phyloP scores from a whole-genome alignment of 2,888 invertebrate species.

The Nephrotoma flavescens region DNA sequence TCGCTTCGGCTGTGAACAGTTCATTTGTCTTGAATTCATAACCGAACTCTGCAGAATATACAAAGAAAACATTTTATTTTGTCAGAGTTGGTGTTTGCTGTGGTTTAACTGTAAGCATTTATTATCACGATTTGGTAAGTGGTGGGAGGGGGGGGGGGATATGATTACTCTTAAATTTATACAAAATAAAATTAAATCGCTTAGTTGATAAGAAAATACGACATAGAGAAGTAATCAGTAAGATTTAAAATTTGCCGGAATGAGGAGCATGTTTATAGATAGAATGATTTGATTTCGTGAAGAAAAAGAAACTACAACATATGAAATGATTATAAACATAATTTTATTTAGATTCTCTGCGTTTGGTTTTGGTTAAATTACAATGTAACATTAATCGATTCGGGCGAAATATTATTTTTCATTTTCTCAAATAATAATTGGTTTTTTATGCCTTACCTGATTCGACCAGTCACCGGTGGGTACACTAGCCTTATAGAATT shows the following conservation, averaged over 20 bases:
- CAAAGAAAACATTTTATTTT: conserved; percentile 4
- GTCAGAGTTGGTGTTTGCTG: neutral
- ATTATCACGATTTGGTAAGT: neutral
- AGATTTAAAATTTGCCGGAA: neutral
- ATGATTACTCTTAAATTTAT: conserved; percentile 7
- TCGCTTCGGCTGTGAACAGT: conserved; percentile 22
- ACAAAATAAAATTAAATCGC: neutral
- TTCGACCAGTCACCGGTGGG: conserved; percentile 86
- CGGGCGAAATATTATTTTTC: neutral
- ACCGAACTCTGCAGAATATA: conserved; percentile 26
- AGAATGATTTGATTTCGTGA: neutral
- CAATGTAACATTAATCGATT: neutral
- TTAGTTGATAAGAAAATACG: neutral
- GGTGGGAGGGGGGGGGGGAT: neutral
- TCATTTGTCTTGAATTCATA: conserved; percentile 30
- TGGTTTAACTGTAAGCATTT: neutral
- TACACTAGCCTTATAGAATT: conserved; percentile 69
- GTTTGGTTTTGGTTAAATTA: neutral
- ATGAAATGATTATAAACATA: neutral
- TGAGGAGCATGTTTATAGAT: neutral
- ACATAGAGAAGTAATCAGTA: neutral
- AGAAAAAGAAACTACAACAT: neutral
- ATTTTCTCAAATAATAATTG: conserved; percentile 16
- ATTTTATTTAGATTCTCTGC: neutral
- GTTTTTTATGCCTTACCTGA: conserved; percentile 36